A percentile compares a stretch with the other conserved stretches of the same genome.
phyloP scores from a whole-genome alignment of 2,888 invertebrate genomes.

The Pollenia angustigena region DNA sequence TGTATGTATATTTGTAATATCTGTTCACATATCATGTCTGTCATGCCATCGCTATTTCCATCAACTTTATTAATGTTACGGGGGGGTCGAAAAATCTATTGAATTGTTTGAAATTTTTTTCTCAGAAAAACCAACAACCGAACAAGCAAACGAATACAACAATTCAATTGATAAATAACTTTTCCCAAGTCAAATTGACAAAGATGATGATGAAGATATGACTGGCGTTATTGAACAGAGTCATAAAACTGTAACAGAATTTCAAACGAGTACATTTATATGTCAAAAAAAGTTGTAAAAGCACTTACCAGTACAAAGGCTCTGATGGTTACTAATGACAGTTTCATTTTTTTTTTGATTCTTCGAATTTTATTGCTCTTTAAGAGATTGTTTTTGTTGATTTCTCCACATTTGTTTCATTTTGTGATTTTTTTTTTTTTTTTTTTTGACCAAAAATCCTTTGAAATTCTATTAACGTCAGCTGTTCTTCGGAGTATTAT shows the following conservation, averaged over 20 bases:
- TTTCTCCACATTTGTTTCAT: slow-evolving; percentile 10
- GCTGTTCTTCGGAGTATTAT: slow-evolving; percentile 37
- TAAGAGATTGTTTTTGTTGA: neutral
- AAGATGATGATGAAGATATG: slow-evolving; percentile 21
- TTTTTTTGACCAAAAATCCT: slow-evolving; percentile 38
- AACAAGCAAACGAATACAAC: slow-evolving; percentile 13
- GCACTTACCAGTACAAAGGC: slow-evolving; percentile 1
- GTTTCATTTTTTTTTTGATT: slow-evolving; percentile 8
- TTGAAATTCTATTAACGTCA: slow-evolving; percentile 73
- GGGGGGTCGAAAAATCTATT: slow-evolving; percentile 31
- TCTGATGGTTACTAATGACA: slow-evolving; percentile 8
- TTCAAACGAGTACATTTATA: neutral
- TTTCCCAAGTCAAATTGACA: slow-evolving; percentile 47
- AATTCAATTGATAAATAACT: slow-evolving; percentile 71
- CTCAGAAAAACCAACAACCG: neutral
- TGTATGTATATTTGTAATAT: slow-evolving; percentile 22
- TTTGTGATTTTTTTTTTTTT: neutral
- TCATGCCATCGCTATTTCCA: slow-evolving; percentile 36
- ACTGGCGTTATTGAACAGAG: slow-evolving; percentile 15
- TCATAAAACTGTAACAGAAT: slow-evolving; percentile 35
- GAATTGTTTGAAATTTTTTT: slow-evolving; percentile 53
- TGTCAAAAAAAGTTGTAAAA: neutral
- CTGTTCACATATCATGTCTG: slow-evolving; percentile 43
- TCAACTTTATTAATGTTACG: slow-evolving; percentile 41
- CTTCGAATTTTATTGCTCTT: slow-evolving; percentile 1